A percentile compares a stretch with the other conserved stretches of the same genome.
These are phyloP conservation scores for Scaptomyza tumidula DNA, from an alignment of 2,888 invertebrate species.

Conservation along the genomic window DNA sequence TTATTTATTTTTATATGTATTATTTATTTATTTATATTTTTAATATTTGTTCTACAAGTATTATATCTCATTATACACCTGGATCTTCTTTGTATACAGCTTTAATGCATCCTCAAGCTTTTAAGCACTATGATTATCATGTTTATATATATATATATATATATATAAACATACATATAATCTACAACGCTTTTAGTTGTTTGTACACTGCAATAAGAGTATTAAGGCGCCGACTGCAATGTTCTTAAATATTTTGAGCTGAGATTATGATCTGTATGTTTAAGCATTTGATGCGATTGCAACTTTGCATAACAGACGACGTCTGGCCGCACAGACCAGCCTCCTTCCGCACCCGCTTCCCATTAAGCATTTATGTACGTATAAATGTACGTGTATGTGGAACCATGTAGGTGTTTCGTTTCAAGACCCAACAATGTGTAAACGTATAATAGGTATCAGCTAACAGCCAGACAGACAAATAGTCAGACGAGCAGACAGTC, in stretches of 20 bases:
- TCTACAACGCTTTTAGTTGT: no score
- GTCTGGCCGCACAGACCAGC: conserved; percentile 48
- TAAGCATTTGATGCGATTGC: conserved; percentile 74
- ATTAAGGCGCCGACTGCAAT: background rate
- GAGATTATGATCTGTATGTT: conserved; percentile 56
- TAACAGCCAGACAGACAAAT: conserved; percentile 40
- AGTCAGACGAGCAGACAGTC: conserved; percentile 33
- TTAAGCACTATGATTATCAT: no score
- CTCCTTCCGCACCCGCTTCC: conserved; percentile 9
- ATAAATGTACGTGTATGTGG: background rate
- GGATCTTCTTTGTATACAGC: no score
- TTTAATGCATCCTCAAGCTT: no score
- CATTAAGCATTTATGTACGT: background rate
- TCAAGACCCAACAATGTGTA: conserved; percentile 64
- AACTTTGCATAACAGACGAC: conserved; percentile 75
- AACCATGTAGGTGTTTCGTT: conserved; percentile 61
- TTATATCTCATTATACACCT: no score
- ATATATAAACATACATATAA: no score
- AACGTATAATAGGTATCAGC: conserved; percentile 46
- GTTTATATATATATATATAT: no score
- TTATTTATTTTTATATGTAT: no score
- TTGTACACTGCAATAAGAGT: background rate
- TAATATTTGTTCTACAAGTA: no score
- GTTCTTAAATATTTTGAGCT: conserved; percentile 2
- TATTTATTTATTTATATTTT: no score